Base-by-base conservation (phyloP, 2,113 vertebrate species). In the Microtus montanus region DNA sequence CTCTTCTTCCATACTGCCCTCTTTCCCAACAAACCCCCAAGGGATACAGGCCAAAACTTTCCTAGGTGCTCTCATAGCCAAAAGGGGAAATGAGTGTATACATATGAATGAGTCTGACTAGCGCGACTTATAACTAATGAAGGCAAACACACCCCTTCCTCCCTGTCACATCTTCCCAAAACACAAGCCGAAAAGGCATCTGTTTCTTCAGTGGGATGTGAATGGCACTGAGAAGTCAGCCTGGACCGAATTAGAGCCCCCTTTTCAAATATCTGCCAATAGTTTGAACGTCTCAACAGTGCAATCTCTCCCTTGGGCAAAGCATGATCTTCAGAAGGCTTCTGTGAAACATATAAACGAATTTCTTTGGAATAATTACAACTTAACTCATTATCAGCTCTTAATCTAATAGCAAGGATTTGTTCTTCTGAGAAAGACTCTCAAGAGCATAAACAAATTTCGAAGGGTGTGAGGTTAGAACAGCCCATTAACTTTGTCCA, bases 21-120 rank as follows among this genome's bases (percentile, higher is more conserved):
- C 24, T 86, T 88, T 78, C 66, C 89, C 78, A 94, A 97, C 96
- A 97, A 97, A 96, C 89, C 96, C n/a, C 96, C 97, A 97, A 90
- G 89, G 87, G 71, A 93, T 14, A 73, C 26, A 83, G 66, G 70
- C 84, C 94, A 94, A 92, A 91, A 78, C 63, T 74, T 91, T 87
- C 80, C 78, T 93, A 47, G 92, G 86, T 79, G 83, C 26, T 58
- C 91, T 85, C 75, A 61, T 38, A 89, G 94, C 71, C 96, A 93
- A 96, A 89, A 91, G 44, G 70, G 35, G 58, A 95, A 87, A 84
- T 52, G 28, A 92, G 75, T 35, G 10, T 77, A 93, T 93, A 47
- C 96, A 74, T 88, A 91, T 52, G 75, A 96, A 97, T 74, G 90
- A 95, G 79, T 1, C 38, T 49, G 80, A 90, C 61, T 88, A 92